phyloP scores from a whole-genome alignment of 2,113 vertebrate species.

The Tupaia tana region DNA sequence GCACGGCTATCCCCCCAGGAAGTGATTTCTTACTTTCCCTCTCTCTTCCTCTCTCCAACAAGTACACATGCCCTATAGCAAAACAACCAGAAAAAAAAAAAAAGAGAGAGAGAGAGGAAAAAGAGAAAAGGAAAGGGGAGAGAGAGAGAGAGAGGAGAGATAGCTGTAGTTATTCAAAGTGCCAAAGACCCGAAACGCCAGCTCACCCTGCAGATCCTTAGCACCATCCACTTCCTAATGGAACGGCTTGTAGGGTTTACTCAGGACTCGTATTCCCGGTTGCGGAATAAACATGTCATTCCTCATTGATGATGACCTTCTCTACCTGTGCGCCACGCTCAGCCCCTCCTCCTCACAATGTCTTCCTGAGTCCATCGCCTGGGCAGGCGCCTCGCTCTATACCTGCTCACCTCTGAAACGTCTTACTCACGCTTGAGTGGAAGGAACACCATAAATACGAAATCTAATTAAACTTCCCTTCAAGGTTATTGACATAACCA shows the following conservation, averaged over 20 bases:
- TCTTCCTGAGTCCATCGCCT: slow-evolving; percentile 16
- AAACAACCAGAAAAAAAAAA: too few species aligned
- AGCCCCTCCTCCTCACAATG: background rate
- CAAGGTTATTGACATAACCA: slow-evolving; percentile 46
- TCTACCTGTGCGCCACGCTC: background rate
- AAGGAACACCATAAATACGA: slow-evolving; percentile 49
- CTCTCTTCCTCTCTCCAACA: too few species aligned
- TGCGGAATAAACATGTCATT: slow-evolving; percentile 24
- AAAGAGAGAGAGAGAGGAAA: too few species aligned
- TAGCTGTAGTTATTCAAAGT: background rate
- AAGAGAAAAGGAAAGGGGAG: too few species aligned
- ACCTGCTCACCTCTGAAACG: slow-evolving; percentile 46
- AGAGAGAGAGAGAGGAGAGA: too few species aligned
- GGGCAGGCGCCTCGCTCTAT: background rate
- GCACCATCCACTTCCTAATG: background rate
- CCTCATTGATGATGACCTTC: background rate
- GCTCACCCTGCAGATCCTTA: background rate
- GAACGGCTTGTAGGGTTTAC: background rate
- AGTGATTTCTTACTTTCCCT: too few species aligned
- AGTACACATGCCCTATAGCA: too few species aligned
- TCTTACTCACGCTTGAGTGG: slow-evolving; percentile 55
- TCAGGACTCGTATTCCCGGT: background rate
- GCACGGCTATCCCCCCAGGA: too few species aligned
- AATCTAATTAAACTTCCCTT: slow-evolving; percentile 55
- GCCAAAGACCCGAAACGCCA: background rate